Base-by-base conservation (phyloP, 35 echinoderm and acorn worm species). In the Heliocidaris erythrogramma region DNA sequence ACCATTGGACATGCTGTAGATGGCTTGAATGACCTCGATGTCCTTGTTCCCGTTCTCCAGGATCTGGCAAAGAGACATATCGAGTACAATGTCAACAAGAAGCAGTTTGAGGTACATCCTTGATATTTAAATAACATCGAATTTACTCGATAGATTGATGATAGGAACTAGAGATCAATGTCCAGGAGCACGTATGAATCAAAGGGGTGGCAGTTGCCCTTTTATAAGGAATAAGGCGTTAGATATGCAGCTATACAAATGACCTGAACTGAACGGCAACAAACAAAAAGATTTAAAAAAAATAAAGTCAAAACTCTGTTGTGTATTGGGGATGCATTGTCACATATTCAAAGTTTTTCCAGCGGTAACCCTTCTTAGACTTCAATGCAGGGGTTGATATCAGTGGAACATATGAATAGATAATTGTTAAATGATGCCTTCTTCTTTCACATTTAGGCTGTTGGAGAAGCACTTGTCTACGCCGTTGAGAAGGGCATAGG, bases 1-100 rank as follows among this genome's bases (percentile, higher is more conserved):
- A 96, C 93, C 60, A 85, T 96, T 30, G 95, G 95, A 16, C 93
- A 87, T 30, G 95, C 93, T 47, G 86, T 96, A 30, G 86, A 91
- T 31, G 95, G 95, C 24, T 93, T 96, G 47, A 50, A 96, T 13
- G 93, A 96, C 31, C 35, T 94, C 2, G 95, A 96, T 35, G 48
- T 96, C 7, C 86, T 96, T 35, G 93, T 96, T 9, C 93, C 95
- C 5, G 48, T 92, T 49, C 60, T 96, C 8, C 60, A 88, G 85
- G 95, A 96, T 47, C 93, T 96, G 4, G 95, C 61, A 13, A 88
- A 29, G 48, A 60, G 95, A 30, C 95, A 96, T 32, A 59, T 48
- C 30, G 88, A 49, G 86, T 96, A 96, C 60, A 93, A 93, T 18
- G 93, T 93, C 11, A 94, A 42, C 30, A 93, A 85, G 35, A 31